Evolutionary conservation across 2,797 vertebrate genomes (phyloP), one percentile per base, ranked within the genome.

Genomic region (Triplophysa bombifrons): DNA sequence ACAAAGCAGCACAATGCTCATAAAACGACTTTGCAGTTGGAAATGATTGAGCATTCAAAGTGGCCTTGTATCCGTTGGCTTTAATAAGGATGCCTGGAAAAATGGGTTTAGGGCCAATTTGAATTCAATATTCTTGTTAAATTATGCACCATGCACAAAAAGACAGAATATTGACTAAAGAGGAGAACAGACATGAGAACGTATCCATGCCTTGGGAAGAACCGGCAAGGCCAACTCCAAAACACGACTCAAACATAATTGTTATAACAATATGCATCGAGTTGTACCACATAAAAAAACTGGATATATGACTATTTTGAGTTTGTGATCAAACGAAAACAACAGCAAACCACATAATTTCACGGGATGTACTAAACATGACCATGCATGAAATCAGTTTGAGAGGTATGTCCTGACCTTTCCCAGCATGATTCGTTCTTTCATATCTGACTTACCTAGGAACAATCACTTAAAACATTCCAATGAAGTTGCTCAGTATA

Each of bases 211-310:
- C 70, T 78, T 30, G 34, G 70, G 70, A 69, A 38, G 34, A 74
- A 64, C 56, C 65, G 81, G 48, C 53, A 64, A 41, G 48, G 14
- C 20, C 56, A 79, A 51, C 73, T 78, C 17, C 64, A 78, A 72
- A 82, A 20, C 60, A 65, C 72, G 76, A 72, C 68, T 65, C 69
- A 65, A 41, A 46, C 64, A 17, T 79, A 66, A 66, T 72, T 79
- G 55, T 27, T 6, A 44, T 19, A n/a, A 71, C 27, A 63, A 27
- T 71, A 20, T 27, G 14, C 3, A 27, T 22, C 71, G 20, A 44
- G 67, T 50, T 53, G 48, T 20, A 55, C 27, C 34, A 1, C 27
- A 10, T 34, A 20, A 53, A 50, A 19, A 55, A 46, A 41, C 34
- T n/a, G 63, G 63, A 41, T 65, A 12, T 16, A 65, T 19, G 63